Evolutionary conservation across 2,797 vertebrate species (phyloP).

Genomic region (Threskiornis aethiopicus): DNA sequence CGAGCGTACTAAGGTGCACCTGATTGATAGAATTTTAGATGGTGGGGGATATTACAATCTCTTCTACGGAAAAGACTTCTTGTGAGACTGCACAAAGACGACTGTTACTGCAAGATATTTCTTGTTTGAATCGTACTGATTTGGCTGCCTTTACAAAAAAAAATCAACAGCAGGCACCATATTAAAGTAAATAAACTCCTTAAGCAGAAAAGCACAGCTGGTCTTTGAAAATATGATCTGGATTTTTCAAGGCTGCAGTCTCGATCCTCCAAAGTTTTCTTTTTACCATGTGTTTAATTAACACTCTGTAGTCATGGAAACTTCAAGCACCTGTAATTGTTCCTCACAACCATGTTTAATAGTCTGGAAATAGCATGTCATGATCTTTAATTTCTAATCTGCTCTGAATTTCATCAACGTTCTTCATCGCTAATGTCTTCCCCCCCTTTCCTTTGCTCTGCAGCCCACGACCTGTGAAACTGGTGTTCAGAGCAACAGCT

Average conservation of each 20-base stretch:
- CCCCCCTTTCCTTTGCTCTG: not conserved
- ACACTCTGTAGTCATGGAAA: slow-evolving; percentile 24
- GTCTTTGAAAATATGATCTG: not conserved
- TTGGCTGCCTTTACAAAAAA: not conserved
- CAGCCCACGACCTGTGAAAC: not conserved
- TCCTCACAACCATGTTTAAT: slow-evolving; percentile 14
- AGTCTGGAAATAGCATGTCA: slow-evolving; percentile 40
- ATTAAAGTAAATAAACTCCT: not conserved
- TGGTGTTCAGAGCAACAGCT: not conserved
- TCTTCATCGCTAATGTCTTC: not conserved
- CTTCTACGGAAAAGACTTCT: not conserved
- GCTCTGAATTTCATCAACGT: not conserved
- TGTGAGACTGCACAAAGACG: not conserved
- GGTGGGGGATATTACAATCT: not conserved
- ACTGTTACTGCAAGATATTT: not conserved
- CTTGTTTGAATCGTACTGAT: not conserved
- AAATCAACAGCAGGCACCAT: not conserved
- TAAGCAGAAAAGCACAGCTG: not conserved
- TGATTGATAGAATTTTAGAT: not conserved
- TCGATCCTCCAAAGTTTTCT: not conserved
- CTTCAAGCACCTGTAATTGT: slow-evolving; percentile 44
- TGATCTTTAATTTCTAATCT: slow-evolving; percentile 36
- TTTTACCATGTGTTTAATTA: slow-evolving; percentile 44
- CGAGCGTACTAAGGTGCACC: not conserved
- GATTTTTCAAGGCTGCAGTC: not conserved